phyloP scores from a whole-genome alignment of 1,140 invertebrate genomes.

The Microplitis mediator region DNA sequence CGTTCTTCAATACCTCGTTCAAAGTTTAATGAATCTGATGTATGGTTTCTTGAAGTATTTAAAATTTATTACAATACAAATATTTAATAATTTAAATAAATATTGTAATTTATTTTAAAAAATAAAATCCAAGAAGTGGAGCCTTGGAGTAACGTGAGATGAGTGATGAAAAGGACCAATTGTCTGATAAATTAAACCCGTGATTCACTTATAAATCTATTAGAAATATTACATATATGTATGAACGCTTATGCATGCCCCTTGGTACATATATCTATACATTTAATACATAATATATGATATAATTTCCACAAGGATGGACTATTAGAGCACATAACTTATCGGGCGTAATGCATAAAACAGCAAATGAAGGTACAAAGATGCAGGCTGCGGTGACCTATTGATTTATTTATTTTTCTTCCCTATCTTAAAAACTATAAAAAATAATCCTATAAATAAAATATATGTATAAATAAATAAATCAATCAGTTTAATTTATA shows the following conservation, averaged over 20 bases:
- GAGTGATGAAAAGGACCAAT: slow-evolving; percentile 27
- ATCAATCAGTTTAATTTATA: slow-evolving; percentile 1
- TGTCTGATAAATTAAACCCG: slow-evolving; percentile 10
- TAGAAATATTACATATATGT: not conserved
- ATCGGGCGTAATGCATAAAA: slow-evolving; percentile 27
- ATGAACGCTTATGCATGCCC: slow-evolving; percentile 2
- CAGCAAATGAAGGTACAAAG: slow-evolving; percentile 25
- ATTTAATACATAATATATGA: slow-evolving; percentile 13
- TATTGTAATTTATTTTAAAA: too few species aligned
- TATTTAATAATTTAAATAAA: too few species aligned
- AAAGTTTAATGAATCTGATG: slow-evolving; percentile 21
- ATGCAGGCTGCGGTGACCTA: slow-evolving; percentile 39
- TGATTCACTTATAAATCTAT: slow-evolving; percentile 23
- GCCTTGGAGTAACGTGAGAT: slow-evolving; percentile 28
- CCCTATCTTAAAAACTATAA: not conserved
- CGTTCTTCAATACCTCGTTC: slow-evolving; percentile 27
- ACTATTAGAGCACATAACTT: slow-evolving; percentile 56
- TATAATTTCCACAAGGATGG: slow-evolving; percentile 47
- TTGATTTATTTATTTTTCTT: slow-evolving; percentile 44
- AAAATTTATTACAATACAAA: too few species aligned
- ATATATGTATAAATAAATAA: slow-evolving; percentile 7
- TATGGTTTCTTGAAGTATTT: not conserved
- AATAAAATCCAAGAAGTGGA: not conserved
- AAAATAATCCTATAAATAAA: slow-evolving; percentile 2
- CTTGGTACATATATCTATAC: not conserved